Evolutionary conservation across 92 coral and sea anemone species (phyloP), one percentile per base, ranked within the genome.

Genomic region (Epizoanthus ramosus): DNA sequence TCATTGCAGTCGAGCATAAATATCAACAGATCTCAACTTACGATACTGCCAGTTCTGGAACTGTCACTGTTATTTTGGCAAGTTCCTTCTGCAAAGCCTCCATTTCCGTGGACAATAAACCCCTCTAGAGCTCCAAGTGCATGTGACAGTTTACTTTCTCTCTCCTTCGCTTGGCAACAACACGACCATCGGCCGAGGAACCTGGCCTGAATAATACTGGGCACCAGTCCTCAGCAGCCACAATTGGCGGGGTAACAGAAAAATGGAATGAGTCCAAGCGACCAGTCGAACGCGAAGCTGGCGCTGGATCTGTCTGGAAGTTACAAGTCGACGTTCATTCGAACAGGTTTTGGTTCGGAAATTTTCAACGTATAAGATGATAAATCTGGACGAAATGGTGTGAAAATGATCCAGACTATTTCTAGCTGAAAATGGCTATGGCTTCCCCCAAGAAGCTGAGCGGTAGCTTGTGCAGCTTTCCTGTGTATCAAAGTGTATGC

Each of bases 21-120:
- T 47, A 8, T 47, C 53, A 74, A 47, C 5, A 54, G 57, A 60
- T 63, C 17, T 50, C 3, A 57, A 88, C 97, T 93, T 87, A 93
- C 97, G 94, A 93, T 24, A 86, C 53, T 4, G 84, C 50, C 50
- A 91, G 16, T 73, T 91, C 93, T 43, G 97, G 97, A 22, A 91
- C 89, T 14, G 93, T 91, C 57, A 93, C 97, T 91, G 85, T 90
- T 67, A 93, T 93, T 75, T 88, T 93, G 1, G 97, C 91, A n/a
- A 93, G 90, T 77, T 93, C 97, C 83, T 85, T 93, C 84, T 93
- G 89, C 69, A 93, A 85, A 58, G 88, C 79, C 61, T 93, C 97
- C 97, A 93, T 93, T 41, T 77, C 23, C 5, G 18, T 17, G 16
- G 8, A 60, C 16, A 45, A 13, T 24, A 10, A 9, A 18, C 25